Base-by-base conservation (phyloP, 2,888 invertebrate genomes). In the Ornithoptera alexandrae region DNA sequence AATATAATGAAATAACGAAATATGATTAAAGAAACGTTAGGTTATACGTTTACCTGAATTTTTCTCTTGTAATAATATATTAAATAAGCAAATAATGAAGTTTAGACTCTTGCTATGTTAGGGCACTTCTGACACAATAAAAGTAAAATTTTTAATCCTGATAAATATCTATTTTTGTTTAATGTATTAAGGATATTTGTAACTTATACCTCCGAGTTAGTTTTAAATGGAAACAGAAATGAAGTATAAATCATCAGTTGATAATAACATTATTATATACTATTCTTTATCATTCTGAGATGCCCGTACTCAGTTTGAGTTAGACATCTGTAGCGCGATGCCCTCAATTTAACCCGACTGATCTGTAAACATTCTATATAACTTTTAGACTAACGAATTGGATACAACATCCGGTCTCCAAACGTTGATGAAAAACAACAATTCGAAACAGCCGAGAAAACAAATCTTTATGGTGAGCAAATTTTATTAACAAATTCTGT, bases 391-490 rank as follows among this genome's bases (percentile, higher is more conserved):
- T 5, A 22, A 17, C 39, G 53, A 66, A 17, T 10, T 30, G 22
- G 70, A 39, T 30, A 6, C 50, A 24, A 8, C 30, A n/a, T 58
- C 17, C 18, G 50, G 58, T 22, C 18, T n/a, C n/a, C 46, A 63
- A 63, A 24, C 24, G 18, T 24, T 63, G 2, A 7, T 50, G 20
- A 63, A 24, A 30, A 42, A 22, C 30, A 30, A 67, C 42, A 72
- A 70, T 65, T 63, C 56, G 18, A 72, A 42, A 50, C 69, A 22
- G 17, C 62, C 65, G 17, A 63, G 68, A 64, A 72, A 70, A 60
- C 67, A 74, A 60, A 72, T 72, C 24, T 76, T 73, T 69, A 74
- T 74, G 74, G 76, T 78, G 64, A 72, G 71, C 7, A 53, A 58
- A 18, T 58, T 58, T 7, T 58, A 15, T 46, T 46, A 46, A 46